Base-by-base conservation (phyloP, 2,797 vertebrate genomes). In the Diplodus sargus region DNA sequence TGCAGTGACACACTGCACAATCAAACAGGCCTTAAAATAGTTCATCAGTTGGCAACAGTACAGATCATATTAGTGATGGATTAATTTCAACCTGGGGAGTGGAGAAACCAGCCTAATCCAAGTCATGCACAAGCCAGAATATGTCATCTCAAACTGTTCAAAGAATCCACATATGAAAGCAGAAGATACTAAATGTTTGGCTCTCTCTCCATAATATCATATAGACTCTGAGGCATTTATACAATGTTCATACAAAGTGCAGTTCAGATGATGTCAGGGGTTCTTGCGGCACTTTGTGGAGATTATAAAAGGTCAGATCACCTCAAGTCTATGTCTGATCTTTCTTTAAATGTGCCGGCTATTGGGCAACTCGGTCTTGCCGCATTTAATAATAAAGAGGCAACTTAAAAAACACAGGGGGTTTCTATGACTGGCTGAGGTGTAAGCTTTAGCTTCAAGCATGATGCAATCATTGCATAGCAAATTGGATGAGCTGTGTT, bases 61-160 rank as follows among this genome's bases (percentile, higher is more conserved):
- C 49, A 51, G 53, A 79, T 65, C 30, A 45, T 23, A 53, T 87
- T 66, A 81, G 69, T 62, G 63, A 69, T 54, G 82, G 80, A 81
- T 73, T 54, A 16, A 74, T 83, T 83, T 70, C 34, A 84, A 85
- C 69, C 63, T 69, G 66, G 76, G 59, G 60, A 82, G 76, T 4
- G 25, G 63, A 78, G 56, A 67, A 69, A 56, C 70, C 15, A 23
- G 25, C 60, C 60, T 65, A 71, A 84, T 79, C 78, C 66, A 4
- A 6, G 57, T 57, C 62, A 20, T 16, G 43, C 81, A 61, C 30
- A 34, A 61, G 56, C 72, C 72, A 53, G 43, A 45, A 51, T 48
- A 17, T 47, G 63, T 73, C 23, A 23, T 74, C 52, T 28, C 72
- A 70, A 72, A 42, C 72, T 28, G 69, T 56, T 78, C 45, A 65